These are phyloP conservation scores for Esperia sulphurella DNA, from an alignment of 2,888 invertebrate genomes.

Conservation along the genomic window DNA sequence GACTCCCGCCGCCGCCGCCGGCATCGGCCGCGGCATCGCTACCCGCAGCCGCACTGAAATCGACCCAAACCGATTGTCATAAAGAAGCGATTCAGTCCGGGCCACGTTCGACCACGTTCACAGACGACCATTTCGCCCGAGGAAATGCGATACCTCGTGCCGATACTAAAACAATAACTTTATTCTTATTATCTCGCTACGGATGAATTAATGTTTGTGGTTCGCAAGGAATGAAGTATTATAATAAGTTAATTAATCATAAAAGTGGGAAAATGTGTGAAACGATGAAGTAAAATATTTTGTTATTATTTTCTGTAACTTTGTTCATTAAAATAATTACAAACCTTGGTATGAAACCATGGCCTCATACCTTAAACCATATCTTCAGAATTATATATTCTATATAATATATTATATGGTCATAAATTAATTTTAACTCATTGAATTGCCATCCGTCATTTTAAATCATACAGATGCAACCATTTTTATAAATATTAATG, in stretches of 20 bases:
- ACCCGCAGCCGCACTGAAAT: conserved; percentile 24
- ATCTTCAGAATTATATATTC: conserved; percentile 8
- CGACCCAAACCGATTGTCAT: conserved; percentile 31
- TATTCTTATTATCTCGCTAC: conserved; percentile 18
- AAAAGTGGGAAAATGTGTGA: neutral
- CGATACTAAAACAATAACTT: conserved; percentile 23
- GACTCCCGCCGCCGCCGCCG: conserved; percentile 35
- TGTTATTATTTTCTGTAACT: neutral
- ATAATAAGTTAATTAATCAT: neutral
- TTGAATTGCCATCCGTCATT: conserved; percentile 7
- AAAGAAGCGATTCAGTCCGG: conserved; percentile 23
- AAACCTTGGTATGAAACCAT: conserved; percentile 5
- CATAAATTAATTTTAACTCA: conserved; percentile 10
- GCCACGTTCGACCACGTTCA: conserved; percentile 16
- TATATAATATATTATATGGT: no score
- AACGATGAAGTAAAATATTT: neutral
- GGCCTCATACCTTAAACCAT: no score
- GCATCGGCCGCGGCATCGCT: conserved; percentile 19
- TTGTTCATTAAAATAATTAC: conserved; percentile 3
- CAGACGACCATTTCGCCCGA: conserved; percentile 16
- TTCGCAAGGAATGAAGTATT: conserved; percentile 9
- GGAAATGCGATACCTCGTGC: conserved; percentile 21
- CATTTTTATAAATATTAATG: neutral
- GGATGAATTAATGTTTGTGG: conserved; percentile 18
- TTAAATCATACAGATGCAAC: neutral